Evolutionary conservation across 2,888 invertebrate species (phyloP), one percentile per base, ranked within the genome.

Genomic region (Cheilosia scutellata): DNA sequence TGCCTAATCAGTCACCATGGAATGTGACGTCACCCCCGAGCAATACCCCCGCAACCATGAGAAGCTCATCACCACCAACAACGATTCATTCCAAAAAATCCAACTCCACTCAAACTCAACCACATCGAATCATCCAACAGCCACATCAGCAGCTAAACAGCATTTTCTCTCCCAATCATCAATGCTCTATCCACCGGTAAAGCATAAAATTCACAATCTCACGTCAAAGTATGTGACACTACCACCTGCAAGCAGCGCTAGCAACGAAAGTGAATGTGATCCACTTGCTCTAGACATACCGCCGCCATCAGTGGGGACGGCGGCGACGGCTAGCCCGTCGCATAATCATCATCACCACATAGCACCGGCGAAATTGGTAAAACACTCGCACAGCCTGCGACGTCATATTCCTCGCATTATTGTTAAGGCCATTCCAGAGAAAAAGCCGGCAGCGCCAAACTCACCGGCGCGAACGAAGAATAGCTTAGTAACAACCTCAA

Each of bases 341-440:
- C 66, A 82, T 11, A 37, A 37, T 71, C 83, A 86, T 77, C 87
- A 82, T 71, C 79, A 77, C 58, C 78, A 82, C 53, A 87, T 87
- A 60, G 77, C 87, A 58, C 82, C 87, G 29, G 83, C 74, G n/a
- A 82, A 86, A 70, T 16, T 87, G 51, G 94, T 96, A 90, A 97
- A 97, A 93, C 97, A 96, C 93, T 96, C 95, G 55, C 92, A 95
- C 92, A 92, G 94, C 93, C 92, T 95, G 93, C 92, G 93, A 88
- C 93, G 94, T 89, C 93, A 95, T 89, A 92, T 96, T 89, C 96
- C 97, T 82, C 94, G 96, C 89, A 96, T 97, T 88, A 96, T 96
- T 90, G 96, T 97, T 49, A 97, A 97, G 92, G 96, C 96, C 9
- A 93, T 96, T 90, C 95, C 96, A 88, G 91, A 91, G 80, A 92